Conservation (phyloP, 2,113 vertebrate species). For the Elanoides forficatus region DNA sequence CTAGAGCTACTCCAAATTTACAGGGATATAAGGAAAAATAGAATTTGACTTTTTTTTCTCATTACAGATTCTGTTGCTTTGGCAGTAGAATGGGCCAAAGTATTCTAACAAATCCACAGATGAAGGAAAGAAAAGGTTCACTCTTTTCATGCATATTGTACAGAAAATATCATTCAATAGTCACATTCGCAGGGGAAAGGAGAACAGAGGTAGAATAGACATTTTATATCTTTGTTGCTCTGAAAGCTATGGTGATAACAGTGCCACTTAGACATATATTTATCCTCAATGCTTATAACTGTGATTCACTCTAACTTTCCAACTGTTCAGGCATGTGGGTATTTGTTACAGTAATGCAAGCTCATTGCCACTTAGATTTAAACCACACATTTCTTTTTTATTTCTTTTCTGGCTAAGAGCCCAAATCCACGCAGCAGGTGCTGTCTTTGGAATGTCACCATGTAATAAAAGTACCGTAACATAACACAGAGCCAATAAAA, state of each 20-base stretch:
- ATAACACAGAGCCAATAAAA: constrained; percentile 68
- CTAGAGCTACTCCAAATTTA: constrained; percentile 6
- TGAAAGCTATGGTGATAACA: neutral
- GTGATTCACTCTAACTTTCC: constrained; percentile 35
- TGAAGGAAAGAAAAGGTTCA: neutral
- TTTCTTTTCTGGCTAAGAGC: constrained; percentile 68
- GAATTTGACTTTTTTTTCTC: neutral
- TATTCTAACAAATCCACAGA: neutral
- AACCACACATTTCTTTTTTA: constrained; percentile 52
- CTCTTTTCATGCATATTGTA: neutral
- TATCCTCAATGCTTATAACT: neutral
- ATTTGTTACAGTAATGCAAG: constrained; percentile 51
- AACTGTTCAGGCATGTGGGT: constrained; percentile 39
- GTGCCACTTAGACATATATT: neutral
- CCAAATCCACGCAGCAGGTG: constrained; percentile 73
- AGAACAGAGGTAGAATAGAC: constrained; percentile 27
- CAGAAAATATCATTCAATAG: neutral
- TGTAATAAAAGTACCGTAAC: constrained; percentile 71
- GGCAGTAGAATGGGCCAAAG: neutral
- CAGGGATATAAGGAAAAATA: neutral
- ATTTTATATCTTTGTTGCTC: constrained; percentile 30
- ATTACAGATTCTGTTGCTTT: neutral
- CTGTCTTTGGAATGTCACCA: constrained; percentile 68
- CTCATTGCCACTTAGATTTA: constrained; percentile 32
- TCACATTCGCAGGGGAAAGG: neutral